Evolutionary conservation across 1,140 invertebrate genomes (phyloP).

Genomic region (Zelostemma sp.): DNA sequence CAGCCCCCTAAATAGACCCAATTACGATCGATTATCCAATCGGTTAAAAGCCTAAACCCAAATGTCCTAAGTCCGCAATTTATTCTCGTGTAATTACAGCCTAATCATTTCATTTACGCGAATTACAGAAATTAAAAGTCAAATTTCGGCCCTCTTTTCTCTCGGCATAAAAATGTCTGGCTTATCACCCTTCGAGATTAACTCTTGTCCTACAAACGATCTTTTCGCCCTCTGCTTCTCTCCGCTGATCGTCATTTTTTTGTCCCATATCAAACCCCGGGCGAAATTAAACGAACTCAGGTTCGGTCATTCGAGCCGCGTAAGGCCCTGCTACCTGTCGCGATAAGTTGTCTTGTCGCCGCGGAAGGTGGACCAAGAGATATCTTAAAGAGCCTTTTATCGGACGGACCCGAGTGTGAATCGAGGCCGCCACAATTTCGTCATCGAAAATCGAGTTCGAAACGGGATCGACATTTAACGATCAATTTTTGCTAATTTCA

Average conservation of each 20-base stretch:
- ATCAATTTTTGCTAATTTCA: too few relatives aligned
- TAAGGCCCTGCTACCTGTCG: constrained; percentile 44
- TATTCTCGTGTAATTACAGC: not conserved
- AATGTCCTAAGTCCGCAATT: not conserved
- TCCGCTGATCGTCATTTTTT: too few relatives aligned
- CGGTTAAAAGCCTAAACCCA: too few relatives aligned
- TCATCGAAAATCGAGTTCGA: constrained; percentile 33
- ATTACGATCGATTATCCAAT: constrained; percentile 13
- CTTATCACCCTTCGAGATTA: not conserved
- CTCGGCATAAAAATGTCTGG: not conserved
- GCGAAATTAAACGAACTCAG: constrained; percentile 34
- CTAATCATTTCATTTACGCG: too few relatives aligned
- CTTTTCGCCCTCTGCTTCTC: not conserved
- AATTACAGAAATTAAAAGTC: too few relatives aligned
- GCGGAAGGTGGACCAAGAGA: constrained; percentile 38
- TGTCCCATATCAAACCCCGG: constrained; percentile 1
- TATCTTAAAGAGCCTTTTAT: constrained; percentile 59
- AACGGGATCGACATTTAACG: not conserved
- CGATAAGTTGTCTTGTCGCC: constrained; percentile 37
- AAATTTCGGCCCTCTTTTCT: too few relatives aligned
- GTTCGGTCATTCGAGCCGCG: constrained; percentile 37
- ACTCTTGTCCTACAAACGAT: constrained; percentile 3
- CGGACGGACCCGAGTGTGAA: constrained; percentile 59
- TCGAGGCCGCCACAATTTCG: constrained; percentile 41
- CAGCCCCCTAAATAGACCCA: constrained; percentile 10